Evolutionary conservation across 2,797 vertebrate species (phyloP).

Genomic region (Bryconaethiops microstoma): DNA sequence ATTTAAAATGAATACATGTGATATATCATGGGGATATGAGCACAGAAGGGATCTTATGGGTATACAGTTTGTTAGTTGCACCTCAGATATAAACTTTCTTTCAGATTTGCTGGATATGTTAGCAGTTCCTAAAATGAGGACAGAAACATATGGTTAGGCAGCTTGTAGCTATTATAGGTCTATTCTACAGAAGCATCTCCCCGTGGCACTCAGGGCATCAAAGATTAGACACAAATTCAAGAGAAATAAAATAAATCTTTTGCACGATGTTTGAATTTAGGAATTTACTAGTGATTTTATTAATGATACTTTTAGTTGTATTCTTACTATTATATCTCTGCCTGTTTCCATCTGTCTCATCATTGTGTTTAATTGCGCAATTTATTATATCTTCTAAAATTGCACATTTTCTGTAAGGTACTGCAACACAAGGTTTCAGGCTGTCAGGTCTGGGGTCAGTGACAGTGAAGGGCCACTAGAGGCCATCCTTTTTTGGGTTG

Average conservation of each 20-base stretch:
- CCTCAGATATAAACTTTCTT: too few relatives aligned
- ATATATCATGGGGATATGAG: too few relatives aligned
- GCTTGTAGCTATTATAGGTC: not conserved
- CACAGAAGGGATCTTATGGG: too few relatives aligned
- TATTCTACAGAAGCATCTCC: not conserved
- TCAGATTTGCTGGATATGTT: not conserved
- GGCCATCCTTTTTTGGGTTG: too few relatives aligned
- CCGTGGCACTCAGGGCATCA: not conserved
- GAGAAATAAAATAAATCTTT: conserved; percentile 5
- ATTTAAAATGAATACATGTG: too few relatives aligned
- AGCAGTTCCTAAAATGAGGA: not conserved
- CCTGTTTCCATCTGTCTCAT: not conserved
- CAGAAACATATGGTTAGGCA: not conserved
- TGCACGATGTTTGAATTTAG: not conserved
- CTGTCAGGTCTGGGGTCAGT: too few relatives aligned
- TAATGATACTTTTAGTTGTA: not conserved
- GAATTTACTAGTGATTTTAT: not conserved
- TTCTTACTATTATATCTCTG: not conserved
- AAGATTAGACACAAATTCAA: not conserved
- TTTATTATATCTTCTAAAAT: not conserved
- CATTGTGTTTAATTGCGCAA: not conserved
- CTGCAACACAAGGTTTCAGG: too few relatives aligned
- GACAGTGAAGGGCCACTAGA: too few relatives aligned
- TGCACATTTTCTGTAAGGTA: not conserved
- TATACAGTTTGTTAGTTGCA: too few relatives aligned